These are phyloP conservation scores for Parotia lawesii DNA, from an alignment of 2,113 vertebrate genomes.

Conservation along the genomic window DNA sequence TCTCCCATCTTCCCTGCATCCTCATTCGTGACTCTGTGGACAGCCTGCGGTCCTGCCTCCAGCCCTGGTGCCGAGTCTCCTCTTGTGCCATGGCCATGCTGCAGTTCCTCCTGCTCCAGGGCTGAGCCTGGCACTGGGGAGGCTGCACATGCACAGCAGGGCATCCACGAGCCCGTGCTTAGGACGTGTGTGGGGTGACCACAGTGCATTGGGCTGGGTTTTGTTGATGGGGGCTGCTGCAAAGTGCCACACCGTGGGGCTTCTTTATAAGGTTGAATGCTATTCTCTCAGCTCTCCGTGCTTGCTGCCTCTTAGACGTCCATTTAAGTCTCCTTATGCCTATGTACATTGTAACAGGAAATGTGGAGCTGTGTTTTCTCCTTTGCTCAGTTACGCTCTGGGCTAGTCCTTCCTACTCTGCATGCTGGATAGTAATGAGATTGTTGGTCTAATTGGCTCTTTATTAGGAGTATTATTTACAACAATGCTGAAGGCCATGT, in stretches of 20 bases:
- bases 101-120: neutral
- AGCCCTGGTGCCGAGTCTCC: neutral
- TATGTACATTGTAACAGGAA: neutral
- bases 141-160: neutral
- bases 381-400: neutral
- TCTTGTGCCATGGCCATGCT: neutral
- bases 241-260: fast-evolving
- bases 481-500: neutral
- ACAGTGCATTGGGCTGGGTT: fast-evolving
- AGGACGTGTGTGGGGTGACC: fast-evolving
- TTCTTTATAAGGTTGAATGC: neutral
- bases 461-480: conserved; percentile 60
- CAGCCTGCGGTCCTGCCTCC: neutral
- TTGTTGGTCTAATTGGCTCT: conserved; percentile 37
- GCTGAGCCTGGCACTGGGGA: neutral
- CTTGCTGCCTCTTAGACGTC: neutral
- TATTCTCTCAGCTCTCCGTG: neutral
- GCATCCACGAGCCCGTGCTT: fast-evolving
- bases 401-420: neutral
- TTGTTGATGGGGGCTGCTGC: neutral
- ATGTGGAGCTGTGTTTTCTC: neutral
- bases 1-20: neutral
- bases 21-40: neutral
- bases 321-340: neutral
- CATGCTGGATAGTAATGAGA: conserved; percentile 9